Base-by-base conservation (phyloP, 2,113 vertebrate species). In the Ascaphus truei region DNA sequence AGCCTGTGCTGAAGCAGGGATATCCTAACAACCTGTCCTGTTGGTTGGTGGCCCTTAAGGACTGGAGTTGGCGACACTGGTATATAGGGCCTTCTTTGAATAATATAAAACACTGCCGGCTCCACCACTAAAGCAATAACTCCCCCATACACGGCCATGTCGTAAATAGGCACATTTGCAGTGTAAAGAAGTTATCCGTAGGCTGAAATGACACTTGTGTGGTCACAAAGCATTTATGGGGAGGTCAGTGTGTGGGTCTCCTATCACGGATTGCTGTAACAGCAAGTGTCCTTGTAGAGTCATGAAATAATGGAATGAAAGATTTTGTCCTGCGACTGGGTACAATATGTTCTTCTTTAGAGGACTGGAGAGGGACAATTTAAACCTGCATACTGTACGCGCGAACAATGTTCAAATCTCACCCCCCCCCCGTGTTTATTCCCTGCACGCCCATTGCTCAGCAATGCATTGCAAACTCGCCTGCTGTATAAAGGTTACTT, bases 211-310 rank as follows among this genome's bases (percentile, higher is more conserved):
- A 60, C 43, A 69, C 66, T 69, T 59, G 60, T 51, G 56, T 25
- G 31, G 55, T 69, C 45, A 29, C 55, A 56, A 69, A 59, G 51
- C 56, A 69, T 69, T 51, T 20, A 69, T 60, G 39, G 45, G 23
- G 23, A 39, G 31, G 31, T 23, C 56, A n/a, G n/a, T 39, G 31
- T 30, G 23, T 30, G 37, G 43, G 31, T 45, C 58, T 43, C 53
- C 59, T 50, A 18, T 41, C 12, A 56, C 31, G 23, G 56, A 69
- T 69, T 60, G 59, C 22, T 39, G 31, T 26, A 33, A 37, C 56
- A 60, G 43, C 51, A 69, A 69, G 56, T 60, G 56, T n/a, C 43
- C 56, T 60, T 69, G 59, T 60, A 69, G 45, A 60, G 31, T 15
- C n/a, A 12, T 26, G 23, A 27, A 51, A 47, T 33, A 48, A 34